Evolutionary conservation across 2,797 vertebrate genomes (phyloP).

Genomic region (Lepilemur ruficaudatus): DNA sequence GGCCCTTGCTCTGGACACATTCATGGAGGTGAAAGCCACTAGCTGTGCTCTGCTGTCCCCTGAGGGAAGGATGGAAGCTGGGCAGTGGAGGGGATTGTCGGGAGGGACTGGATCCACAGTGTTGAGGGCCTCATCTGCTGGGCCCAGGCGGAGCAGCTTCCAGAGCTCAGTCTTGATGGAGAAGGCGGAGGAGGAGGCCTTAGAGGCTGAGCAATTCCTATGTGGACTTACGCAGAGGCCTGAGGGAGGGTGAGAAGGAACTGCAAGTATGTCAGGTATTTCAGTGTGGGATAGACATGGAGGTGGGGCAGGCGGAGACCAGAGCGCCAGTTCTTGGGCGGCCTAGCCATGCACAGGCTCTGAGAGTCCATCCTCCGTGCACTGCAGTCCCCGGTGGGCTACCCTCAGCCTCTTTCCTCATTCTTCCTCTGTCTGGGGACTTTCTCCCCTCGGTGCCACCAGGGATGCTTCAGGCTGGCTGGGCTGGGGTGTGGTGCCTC

Average conservation of each 20-base stretch:
- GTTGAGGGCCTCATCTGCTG: neutral
- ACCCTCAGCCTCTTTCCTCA: fast-evolving
- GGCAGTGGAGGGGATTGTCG: neutral
- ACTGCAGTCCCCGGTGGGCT: neutral
- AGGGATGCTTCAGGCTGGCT: neutral
- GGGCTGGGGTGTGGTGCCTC: neutral
- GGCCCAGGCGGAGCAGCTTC: neutral
- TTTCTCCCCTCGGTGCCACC: fast-evolving
- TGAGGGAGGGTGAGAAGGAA: neutral
- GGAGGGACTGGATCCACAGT: neutral
- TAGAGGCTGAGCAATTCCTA: neutral
- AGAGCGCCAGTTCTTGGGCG: fast-evolving
- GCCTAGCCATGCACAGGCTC: neutral
- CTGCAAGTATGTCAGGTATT: neutral
- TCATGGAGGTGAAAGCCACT: neutral
- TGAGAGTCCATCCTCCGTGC: too few relatives aligned
- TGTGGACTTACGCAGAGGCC: neutral
- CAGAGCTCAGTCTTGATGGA: neutral
- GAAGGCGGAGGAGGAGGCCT: neutral
- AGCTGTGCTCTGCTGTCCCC: fast-evolving
- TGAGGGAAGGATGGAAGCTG: fast-evolving
- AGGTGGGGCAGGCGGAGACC: neutral
- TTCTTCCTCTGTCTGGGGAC: neutral
- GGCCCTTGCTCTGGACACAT: neutral
- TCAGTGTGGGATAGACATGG: neutral